phyloP scores from a whole-genome alignment of 2,888 invertebrate genomes.

The Pristionchus maxplancki region DNA sequence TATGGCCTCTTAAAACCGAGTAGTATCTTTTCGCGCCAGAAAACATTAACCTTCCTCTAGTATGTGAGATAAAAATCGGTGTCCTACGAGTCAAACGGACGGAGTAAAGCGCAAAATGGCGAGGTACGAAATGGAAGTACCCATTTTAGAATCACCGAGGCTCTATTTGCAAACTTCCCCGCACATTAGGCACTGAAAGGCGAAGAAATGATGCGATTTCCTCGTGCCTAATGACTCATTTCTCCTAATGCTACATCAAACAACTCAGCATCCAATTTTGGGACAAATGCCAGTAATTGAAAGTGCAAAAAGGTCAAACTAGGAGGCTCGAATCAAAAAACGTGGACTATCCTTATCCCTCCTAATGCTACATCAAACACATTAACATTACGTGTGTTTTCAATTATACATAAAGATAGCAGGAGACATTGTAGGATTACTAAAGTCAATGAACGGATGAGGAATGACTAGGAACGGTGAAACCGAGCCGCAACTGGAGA shows the following conservation, averaged over 20 bases:
- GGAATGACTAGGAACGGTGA: neutral
- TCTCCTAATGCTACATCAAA: neutral
- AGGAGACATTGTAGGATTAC: neutral
- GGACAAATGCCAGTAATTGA: too few relatives aligned
- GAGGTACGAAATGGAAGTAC: neutral
- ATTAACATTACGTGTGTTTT: neutral
- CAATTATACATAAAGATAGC: neutral
- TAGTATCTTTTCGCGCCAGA: neutral
- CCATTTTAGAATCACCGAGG: neutral
- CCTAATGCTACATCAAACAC: neutral
- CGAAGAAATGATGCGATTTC: conserved; percentile 1
- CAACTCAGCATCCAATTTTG: too few relatives aligned
- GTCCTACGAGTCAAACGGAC: too few relatives aligned
- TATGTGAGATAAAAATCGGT: too few relatives aligned
- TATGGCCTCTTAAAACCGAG: neutral
- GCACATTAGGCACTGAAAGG: conserved; percentile 10
- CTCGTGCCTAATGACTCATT: neutral
- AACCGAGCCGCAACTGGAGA: neutral
- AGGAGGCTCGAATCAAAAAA: too few relatives aligned
- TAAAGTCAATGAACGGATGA: neutral
- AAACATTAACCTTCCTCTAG: neutral
- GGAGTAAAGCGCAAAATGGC: too few relatives aligned
- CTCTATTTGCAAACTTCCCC: conserved; percentile 15
- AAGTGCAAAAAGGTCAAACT: too few relatives aligned
- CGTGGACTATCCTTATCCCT: too few relatives aligned